Percentiles rank a stretch among this genome's conserved stretches.
Evolutionary conservation across 2,888 invertebrate genomes (phyloP).

Genomic region (Hedychridium roseum): DNA sequence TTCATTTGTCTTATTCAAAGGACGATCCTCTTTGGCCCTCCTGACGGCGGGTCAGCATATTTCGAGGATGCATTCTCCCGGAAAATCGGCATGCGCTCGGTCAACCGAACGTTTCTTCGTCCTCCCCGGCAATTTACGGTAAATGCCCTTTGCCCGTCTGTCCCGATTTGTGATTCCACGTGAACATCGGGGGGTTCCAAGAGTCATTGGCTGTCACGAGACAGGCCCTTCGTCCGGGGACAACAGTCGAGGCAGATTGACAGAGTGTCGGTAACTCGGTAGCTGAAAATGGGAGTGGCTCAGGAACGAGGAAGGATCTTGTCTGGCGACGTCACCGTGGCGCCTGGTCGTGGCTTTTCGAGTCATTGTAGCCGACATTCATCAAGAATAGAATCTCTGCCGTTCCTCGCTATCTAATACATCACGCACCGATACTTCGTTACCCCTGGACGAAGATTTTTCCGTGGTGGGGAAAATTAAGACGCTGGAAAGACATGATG

Average conservation of each 20-base stretch:
- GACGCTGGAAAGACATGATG: too few species aligned
- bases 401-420: too few species aligned
- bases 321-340: slow-evolving; percentile 47
- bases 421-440: too few species aligned
- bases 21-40: too few species aligned
- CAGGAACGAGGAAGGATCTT: slow-evolving; percentile 50
- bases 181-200: slow-evolving; percentile 1
- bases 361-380: slow-evolving; percentile 7
- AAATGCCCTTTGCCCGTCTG: slow-evolving; percentile 2
- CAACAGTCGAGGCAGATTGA: slow-evolving; percentile 33
- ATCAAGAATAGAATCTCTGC: too few species aligned
- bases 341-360: slow-evolving; percentile 35
- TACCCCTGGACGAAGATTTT: too few species aligned
- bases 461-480: too few species aligned
- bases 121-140: too few species aligned
- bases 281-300: slow-evolving; percentile 53
- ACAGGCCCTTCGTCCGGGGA: slow-evolving; percentile 26
- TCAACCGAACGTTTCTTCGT: too few species aligned
- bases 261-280: slow-evolving; percentile 47
- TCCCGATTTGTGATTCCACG: background rate
- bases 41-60: too few species aligned
- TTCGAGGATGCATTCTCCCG: too few species aligned
- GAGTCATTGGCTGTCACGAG: slow-evolving; percentile 30
- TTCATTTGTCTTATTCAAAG: slow-evolving; percentile 58
- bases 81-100: too few species aligned